Percentiles rank a stretch among this genome's conserved stretches.
Conservation (phyloP, 2,113 vertebrate species). For the Scomber scombrus region DNA sequence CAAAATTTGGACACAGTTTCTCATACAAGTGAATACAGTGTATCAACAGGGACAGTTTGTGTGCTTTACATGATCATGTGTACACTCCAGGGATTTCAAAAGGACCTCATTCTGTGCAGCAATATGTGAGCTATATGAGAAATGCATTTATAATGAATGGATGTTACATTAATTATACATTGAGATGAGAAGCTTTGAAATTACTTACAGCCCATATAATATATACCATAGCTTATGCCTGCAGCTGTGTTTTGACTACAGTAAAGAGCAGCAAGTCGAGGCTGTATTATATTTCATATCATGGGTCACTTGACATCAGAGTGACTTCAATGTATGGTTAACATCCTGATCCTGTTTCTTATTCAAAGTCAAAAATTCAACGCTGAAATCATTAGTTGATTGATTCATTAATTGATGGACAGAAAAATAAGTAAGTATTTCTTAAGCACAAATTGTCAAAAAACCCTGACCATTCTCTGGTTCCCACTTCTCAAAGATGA, state of each 20-base stretch:
- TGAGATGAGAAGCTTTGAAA: constrained; percentile 39
- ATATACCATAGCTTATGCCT: background rate
- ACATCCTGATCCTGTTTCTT: constrained; percentile 1
- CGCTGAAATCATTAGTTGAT: no score
- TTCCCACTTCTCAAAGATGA: no score
- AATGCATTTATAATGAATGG: constrained; percentile 46
- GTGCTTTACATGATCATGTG: constrained; percentile 20
- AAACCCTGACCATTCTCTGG: no score
- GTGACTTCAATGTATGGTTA: constrained; percentile 2
- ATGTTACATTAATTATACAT: constrained; percentile 49
- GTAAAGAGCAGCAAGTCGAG: constrained; percentile 6
- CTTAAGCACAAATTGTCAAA: no score
- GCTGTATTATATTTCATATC: background rate
- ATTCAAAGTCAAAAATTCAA: background rate
- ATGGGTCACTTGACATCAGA: background rate
- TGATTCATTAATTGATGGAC: no score
- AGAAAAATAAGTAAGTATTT: no score
- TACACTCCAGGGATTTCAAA: background rate
- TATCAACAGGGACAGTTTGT: background rate
- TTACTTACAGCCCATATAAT: constrained; percentile 37
- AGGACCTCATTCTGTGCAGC: constrained; percentile 9
- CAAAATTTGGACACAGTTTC: no score
- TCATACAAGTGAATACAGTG: no score
- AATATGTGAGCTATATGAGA: constrained; percentile 21
- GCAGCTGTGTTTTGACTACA: constrained; percentile 33